A percentile compares a stretch with the other conserved stretches of the same genome.
Conservation (phyloP, 2,797 vertebrate species). For the Lemur catta region DNA sequence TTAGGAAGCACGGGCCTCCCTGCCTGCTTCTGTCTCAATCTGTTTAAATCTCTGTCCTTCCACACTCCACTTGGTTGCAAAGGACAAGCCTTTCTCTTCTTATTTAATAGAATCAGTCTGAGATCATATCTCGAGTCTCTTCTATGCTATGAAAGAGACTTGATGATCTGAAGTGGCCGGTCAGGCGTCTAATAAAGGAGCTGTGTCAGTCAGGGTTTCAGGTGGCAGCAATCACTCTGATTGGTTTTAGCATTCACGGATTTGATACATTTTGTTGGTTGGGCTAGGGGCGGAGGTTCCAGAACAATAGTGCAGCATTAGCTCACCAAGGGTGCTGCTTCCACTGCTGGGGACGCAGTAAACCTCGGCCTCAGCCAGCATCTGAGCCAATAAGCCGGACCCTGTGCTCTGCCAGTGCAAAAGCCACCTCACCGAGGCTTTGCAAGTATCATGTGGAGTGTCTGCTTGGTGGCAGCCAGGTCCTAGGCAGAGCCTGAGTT, state of each 20-base stretch:
- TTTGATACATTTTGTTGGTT: background rate
- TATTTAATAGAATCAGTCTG: background rate
- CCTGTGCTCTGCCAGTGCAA: background rate
- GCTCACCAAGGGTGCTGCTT: no score
- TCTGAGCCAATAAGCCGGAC: accelerated
- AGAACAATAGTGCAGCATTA: background rate
- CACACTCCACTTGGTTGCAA: background rate
- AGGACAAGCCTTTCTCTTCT: background rate
- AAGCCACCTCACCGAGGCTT: background rate
- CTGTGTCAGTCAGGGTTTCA: background rate
- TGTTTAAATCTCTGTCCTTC: background rate
- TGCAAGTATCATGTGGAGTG: background rate
- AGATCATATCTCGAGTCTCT: background rate
- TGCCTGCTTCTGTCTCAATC: background rate
- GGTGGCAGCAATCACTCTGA: background rate
- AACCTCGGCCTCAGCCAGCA: background rate
- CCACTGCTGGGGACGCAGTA: background rate
- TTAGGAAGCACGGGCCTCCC: background rate
- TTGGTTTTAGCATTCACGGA: background rate
- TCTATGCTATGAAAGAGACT: background rate
- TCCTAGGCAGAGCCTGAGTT: background rate
- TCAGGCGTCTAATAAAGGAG: background rate
- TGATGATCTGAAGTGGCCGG: background rate
- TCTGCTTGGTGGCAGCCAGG: background rate
- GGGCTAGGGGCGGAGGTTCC: background rate